Evolutionary conservation across 2,113 vertebrate species (phyloP).

Genomic region (Solea solea): DNA sequence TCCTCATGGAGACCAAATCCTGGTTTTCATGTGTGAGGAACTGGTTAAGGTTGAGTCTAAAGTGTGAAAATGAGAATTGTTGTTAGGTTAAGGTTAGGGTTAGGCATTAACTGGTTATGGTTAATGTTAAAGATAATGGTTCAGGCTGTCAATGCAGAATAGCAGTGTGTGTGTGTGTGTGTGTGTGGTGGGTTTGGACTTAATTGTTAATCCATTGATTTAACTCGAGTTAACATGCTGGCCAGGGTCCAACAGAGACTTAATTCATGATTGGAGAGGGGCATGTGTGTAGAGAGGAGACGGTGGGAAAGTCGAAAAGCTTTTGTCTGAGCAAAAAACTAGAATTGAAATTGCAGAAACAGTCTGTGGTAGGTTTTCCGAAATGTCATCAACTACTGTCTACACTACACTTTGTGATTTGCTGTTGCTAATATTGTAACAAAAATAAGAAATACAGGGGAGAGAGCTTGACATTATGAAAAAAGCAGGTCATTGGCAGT

Average conservation of each 20-base stretch:
- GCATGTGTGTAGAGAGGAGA: constrained; percentile 68
- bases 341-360: constrained; percentile 66
- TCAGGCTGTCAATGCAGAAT: no score
- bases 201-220: constrained; percentile 82
- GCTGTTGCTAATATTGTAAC: constrained; percentile 40
- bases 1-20: no score
- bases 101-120: no score
- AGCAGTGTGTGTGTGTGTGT: constrained; percentile 17
- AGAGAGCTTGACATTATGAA: background rate
- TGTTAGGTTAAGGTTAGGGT: no score
- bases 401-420: constrained; percentile 19
- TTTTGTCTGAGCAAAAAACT: constrained; percentile 64
- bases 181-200: constrained; percentile 49
- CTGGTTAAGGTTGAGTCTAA: no score
- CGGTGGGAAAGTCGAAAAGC: constrained; percentile 80
- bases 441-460: constrained; percentile 6
- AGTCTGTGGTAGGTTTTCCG: constrained; percentile 56
- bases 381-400: constrained; percentile 34
- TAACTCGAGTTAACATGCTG: constrained; percentile 78
- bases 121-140: no score
- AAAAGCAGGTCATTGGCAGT: constrained; percentile 7
- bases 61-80: no score
- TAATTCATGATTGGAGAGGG: constrained; percentile 77
- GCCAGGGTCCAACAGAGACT: constrained; percentile 74
- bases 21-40: no score